These are phyloP conservation scores for Carassius auratus DNA, from an alignment of 2,113 vertebrate species.

Conservation along the genomic window DNA sequence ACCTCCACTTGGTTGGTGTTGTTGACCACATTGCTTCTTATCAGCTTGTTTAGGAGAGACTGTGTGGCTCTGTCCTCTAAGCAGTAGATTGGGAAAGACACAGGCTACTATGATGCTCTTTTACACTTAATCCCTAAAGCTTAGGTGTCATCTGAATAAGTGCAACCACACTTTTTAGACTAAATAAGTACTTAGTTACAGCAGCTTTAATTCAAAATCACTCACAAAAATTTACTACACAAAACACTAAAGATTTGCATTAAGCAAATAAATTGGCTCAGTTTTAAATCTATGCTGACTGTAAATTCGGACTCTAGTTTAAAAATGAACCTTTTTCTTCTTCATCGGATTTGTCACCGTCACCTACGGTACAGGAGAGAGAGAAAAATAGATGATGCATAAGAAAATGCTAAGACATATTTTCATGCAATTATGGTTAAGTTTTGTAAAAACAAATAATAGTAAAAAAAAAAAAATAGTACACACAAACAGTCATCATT, in stretches of 20 bases:
- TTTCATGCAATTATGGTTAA: not conserved
- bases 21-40: conserved; percentile 86
- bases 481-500: not conserved
- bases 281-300: not conserved
- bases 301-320: not conserved
- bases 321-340: conserved; percentile 78
- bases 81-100: not conserved
- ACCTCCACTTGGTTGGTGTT: conserved; percentile 93
- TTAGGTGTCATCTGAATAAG: not conserved
- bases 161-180: not conserved
- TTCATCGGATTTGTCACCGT: conserved; percentile 69
- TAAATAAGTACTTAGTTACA: not conserved
- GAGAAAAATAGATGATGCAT: not conserved
- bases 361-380: conserved; percentile 54
- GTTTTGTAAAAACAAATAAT: not conserved
- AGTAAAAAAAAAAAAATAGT: too few species aligned
- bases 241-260: not conserved
- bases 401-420: not conserved
- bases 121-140: not conserved
- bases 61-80: conserved; percentile 87
- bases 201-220: not conserved
- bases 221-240: not conserved
- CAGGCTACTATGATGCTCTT: not conserved
- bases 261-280: not conserved
- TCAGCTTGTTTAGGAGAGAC: conserved; percentile 91